These are phyloP conservation scores for Iphiclides podalirius DNA, from an alignment of 2,888 invertebrate genomes.

Conservation along the genomic window DNA sequence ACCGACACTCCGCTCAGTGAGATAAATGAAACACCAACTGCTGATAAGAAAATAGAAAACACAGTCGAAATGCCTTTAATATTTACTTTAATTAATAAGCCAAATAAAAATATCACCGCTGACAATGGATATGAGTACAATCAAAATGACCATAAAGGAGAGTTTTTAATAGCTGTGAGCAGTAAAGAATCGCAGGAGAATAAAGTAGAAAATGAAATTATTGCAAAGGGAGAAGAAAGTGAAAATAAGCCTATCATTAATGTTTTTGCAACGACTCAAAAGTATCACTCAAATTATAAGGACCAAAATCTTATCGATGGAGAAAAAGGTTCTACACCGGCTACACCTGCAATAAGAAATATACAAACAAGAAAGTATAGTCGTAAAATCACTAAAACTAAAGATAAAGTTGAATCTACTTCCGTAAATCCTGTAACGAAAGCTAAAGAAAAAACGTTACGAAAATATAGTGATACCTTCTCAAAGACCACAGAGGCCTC, in stretches of 20 bases:
- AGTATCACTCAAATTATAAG: conserved; percentile 65
- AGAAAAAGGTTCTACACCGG: conserved; percentile 42
- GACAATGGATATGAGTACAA: conserved; percentile 33
- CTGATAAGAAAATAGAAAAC: conserved; percentile 49
- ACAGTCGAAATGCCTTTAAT: conserved; percentile 54
- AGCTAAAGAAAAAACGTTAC: conserved; percentile 47
- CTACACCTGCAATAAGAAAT: conserved; percentile 58
- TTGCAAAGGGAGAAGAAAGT: conserved; percentile 43
- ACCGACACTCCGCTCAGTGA: conserved; percentile 35
- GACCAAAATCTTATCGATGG: conserved; percentile 37
- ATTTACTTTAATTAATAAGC: conserved; percentile 51
- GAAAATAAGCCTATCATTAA: conserved; percentile 44
- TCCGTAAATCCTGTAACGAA: conserved; percentile 41
- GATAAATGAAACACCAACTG: conserved; percentile 27
- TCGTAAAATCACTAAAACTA: conserved; percentile 43
- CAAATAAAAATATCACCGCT: conserved; percentile 36
- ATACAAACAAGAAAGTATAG: conserved; percentile 60
- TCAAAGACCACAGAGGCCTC: conserved; percentile 65
- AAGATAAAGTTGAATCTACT: conserved; percentile 39
- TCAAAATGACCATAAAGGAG: conserved; percentile 38
- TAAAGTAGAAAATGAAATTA: conserved; percentile 45
- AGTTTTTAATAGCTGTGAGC: conserved; percentile 56
- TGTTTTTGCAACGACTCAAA: conserved; percentile 47
- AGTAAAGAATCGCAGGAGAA: conserved; percentile 63
- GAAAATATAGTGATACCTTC: conserved; percentile 60